Conservation (phyloP, 2,888 invertebrate genomes). For the Pollenia griseotomentosa region DNA sequence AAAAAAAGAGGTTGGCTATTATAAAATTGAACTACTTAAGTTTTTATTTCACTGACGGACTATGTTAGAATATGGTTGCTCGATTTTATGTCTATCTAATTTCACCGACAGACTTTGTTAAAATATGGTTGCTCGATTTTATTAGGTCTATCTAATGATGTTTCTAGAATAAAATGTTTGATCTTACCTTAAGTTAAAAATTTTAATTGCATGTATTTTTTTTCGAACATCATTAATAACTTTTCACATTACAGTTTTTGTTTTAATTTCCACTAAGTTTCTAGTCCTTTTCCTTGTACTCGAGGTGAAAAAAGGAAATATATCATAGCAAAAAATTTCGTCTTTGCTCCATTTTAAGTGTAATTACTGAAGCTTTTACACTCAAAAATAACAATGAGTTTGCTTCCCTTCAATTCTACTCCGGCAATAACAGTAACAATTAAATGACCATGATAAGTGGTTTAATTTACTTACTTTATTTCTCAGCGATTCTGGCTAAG, state of each 20-base stretch:
- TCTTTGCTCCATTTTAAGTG: conserved; percentile 60
- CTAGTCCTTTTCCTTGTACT: conserved; percentile 6
- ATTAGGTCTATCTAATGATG: no score
- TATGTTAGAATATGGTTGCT: no score
- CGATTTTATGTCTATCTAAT: no score
- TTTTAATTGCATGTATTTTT: background rate
- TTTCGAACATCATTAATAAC: background rate
- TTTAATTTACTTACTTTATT: conserved; percentile 70
- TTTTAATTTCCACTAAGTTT: background rate
- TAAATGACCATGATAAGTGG: conserved; percentile 81
- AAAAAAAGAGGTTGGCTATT: no score
- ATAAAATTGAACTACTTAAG: no score
- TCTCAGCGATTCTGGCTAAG: conserved; percentile 46
- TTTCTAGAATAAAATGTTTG: no score
- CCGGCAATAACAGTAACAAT: conserved; percentile 73
- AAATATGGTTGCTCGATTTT: no score
- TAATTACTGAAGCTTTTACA: conserved; percentile 52
- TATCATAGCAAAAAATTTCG: conserved; percentile 52
- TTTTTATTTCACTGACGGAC: no score
- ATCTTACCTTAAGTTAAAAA: background rate
- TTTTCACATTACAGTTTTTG: conserved; percentile 3
- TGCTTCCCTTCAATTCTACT: conserved; percentile 46
- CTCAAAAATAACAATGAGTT: conserved; percentile 61
- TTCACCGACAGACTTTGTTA: no score
- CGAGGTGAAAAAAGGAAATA: conserved; percentile 44